Evolutionary conservation across 2,797 vertebrate species (phyloP).

Genomic region (Oceanodroma leucorhoa): DNA sequence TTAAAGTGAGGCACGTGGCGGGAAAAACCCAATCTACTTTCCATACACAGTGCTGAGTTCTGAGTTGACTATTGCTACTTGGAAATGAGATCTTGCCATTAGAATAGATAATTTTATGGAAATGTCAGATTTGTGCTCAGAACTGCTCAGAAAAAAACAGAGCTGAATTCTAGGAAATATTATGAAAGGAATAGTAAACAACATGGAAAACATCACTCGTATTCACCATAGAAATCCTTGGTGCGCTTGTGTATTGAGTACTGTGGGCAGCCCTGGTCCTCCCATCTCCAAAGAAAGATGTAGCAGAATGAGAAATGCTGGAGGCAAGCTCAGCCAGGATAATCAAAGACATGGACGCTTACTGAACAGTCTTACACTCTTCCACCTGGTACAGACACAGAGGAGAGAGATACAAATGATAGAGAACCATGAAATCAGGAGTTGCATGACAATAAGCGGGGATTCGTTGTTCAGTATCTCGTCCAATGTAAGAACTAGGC

Average conservation of each 20-base stretch:
- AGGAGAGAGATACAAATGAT: neutral
- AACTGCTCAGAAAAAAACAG: neutral
- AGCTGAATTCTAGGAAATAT: neutral
- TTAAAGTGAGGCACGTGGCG: neutral
- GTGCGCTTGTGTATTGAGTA: neutral
- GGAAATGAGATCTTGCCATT: neutral
- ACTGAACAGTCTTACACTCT: neutral
- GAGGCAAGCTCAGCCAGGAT: neutral
- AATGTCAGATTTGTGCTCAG: neutral
- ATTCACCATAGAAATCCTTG: neutral
- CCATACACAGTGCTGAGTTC: neutral
- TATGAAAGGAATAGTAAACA: neutral
- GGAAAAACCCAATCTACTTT: neutral
- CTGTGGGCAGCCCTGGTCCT: neutral
- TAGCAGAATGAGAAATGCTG: neutral
- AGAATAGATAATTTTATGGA: neutral
- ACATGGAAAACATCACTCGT: accelerated
- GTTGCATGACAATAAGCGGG: neutral
- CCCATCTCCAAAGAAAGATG: neutral
- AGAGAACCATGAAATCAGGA: neutral
- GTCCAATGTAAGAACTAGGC: neutral
- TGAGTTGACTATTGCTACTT: neutral
- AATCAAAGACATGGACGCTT: neutral
- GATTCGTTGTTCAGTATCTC: neutral
- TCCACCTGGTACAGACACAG: neutral